Evolutionary conservation across 2,113 vertebrate genomes (phyloP).

Genomic region (Ammospiza nelsoni): DNA sequence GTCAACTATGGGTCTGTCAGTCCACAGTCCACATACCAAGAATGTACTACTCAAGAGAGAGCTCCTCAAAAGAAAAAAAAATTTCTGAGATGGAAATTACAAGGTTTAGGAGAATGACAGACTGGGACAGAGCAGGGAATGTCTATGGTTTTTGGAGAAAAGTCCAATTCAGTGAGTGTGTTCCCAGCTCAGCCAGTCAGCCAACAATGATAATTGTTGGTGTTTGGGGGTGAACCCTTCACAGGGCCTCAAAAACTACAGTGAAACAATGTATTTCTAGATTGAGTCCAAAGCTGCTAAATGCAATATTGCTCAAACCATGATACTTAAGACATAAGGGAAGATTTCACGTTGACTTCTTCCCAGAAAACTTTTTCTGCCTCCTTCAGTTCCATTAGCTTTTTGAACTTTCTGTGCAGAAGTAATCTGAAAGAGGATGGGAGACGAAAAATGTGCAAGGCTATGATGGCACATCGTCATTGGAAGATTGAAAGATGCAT

Average conservation of each 20-base stretch:
- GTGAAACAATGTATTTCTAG: background rate
- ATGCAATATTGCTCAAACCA: fast-evolving
- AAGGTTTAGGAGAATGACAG: background rate
- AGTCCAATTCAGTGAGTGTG: background rate
- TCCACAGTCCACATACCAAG: background rate
- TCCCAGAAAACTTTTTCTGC: background rate
- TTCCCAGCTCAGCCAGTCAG: background rate
- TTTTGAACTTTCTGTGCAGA: background rate
- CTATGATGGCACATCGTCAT: background rate
- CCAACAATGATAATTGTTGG: background rate
- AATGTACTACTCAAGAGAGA: background rate
- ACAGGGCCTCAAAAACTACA: background rate
- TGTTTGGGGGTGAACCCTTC: background rate
- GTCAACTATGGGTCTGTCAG: background rate
- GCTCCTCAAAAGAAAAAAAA: background rate
- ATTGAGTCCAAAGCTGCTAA: background rate
- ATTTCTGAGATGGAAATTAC: background rate
- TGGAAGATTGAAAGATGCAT: background rate
- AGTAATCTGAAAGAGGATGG: background rate
- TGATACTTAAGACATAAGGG: background rate
- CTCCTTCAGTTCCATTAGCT: background rate
- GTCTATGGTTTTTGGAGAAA: background rate
- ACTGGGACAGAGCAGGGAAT: background rate
- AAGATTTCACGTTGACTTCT: background rate
- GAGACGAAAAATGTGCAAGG: background rate